Evolutionary conservation across 2,888 invertebrate species (phyloP).

Genomic region (Ernsta delagoae): DNA sequence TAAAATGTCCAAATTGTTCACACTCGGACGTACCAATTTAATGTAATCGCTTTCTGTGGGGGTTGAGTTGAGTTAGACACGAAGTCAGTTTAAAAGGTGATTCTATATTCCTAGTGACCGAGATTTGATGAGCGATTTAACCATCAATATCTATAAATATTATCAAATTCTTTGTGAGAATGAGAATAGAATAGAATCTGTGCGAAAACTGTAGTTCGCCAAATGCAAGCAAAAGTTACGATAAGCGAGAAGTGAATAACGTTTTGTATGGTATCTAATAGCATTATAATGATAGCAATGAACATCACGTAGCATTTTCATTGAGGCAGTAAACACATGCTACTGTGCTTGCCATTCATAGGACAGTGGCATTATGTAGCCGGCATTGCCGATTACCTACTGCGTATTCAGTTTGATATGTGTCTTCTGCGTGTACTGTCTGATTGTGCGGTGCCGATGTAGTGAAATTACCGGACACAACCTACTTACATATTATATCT

Average conservation of each 20-base stretch:
- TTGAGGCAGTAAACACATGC: constrained; percentile 21
- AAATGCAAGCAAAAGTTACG: not conserved
- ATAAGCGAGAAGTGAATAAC: not conserved
- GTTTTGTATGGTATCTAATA: constrained; percentile 25
- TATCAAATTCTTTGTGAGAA: not conserved
- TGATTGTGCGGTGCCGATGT: too few species aligned
- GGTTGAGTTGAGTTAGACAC: not conserved
- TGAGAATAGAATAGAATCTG: too few species aligned
- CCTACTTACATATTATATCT: too few species aligned
- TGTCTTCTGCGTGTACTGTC: too few species aligned
- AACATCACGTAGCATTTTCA: constrained; percentile 25
- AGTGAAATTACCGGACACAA: too few species aligned
- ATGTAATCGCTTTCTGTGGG: not conserved
- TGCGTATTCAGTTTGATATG: too few species aligned
- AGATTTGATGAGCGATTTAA: not conserved
- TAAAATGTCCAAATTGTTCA: constrained; percentile 49
- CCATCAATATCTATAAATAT: not conserved
- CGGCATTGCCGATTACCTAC: too few species aligned
- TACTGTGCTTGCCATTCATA: constrained; percentile 20
- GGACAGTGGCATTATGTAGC: not conserved
- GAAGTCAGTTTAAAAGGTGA: not conserved
- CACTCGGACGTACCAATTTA: constrained; percentile 47
- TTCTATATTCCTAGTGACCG: not conserved
- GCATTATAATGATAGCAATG: constrained; percentile 35
- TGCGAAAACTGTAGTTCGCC: not conserved